Evolutionary conservation across 2,888 invertebrate genomes (phyloP), one percentile per base, ranked within the genome.

Genomic region (Taphrorychus bicolor): DNA sequence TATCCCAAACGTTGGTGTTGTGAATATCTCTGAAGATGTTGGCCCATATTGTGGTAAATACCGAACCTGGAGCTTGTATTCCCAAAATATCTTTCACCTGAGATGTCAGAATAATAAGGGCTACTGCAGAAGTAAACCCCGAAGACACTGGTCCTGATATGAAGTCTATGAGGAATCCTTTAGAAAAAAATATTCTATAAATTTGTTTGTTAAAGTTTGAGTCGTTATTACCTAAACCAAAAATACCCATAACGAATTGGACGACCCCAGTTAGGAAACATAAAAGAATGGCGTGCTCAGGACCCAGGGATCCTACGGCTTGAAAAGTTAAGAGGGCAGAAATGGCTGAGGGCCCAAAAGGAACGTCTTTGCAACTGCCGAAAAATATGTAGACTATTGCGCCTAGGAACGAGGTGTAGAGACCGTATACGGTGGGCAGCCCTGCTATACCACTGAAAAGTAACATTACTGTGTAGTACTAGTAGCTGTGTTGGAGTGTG

Each of bases 321-420:
- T 93, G 92, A 81, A 86, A 91, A 0, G 95, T 95, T 73, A 97
- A 86, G 63, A 97, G 84, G 2, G 96, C 93, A 72, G 94, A 90
- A 76, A 97, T 95, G 70, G 97, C 96, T 1, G 95, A 95, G 14
- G 97, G 97, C 9, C 97, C 96, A 74, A 95, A 88, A 0, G 96
- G 95, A 68, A 95, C 92, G 80, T 96, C 95, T 81, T 95, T 94
- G 79, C 95, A 94, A 71, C 94, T 95, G 52, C 97, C 97, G 74
- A 97, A 87, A 73, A 97, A 83, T 75, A 94, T 91, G 85, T 97
- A 97, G 69, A 96, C 86, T 82, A 97, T 91, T 80, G 93, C 92
- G 49, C 96, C 95, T 77, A 96, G 83, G 83, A 97, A 97, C n/a
- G 96, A 94, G 59, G 95, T 93, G 83, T 97, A 97, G 57, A 97